Evolutionary conservation across 2,797 vertebrate genomes (phyloP).

Genomic region (Propithecus perrieri): DNA sequence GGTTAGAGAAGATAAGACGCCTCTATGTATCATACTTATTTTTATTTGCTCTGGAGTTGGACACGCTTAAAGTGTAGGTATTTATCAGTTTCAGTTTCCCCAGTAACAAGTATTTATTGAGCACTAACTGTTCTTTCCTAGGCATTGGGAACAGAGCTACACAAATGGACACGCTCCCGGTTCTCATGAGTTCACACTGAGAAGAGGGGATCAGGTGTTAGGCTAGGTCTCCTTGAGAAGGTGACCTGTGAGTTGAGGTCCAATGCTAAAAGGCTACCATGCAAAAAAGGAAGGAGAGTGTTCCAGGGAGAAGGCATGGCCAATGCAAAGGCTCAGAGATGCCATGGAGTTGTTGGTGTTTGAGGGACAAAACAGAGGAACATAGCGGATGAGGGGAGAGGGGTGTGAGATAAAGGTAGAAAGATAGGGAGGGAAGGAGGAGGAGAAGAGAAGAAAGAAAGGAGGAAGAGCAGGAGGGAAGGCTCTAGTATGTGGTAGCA

Average conservation of each 20-base stretch:
- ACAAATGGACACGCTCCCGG: not conserved
- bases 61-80: not conserved
- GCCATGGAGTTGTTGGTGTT: not conserved
- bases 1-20: not conserved
- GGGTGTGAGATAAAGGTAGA: not conserved
- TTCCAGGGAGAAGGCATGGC: not conserved
- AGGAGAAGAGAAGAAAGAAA: not conserved
- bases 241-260: not conserved
- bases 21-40: not conserved
- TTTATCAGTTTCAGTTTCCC: not conserved
- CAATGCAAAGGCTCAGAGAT: not conserved
- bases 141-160: not conserved
- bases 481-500: not conserved
- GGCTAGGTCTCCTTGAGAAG: not conserved
- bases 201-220: not conserved
- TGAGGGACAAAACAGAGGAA: not conserved
- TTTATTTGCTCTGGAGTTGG: not conserved
- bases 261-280: not conserved
- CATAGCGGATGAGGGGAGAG: not conserved
- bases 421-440: not conserved
- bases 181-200: not conserved
- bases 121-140: not conserved
- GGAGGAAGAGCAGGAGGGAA: too few relatives aligned
- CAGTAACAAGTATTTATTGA: not conserved
- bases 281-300: not conserved